Evolutionary conservation across 2,797 vertebrate species (phyloP).

Genomic region (Sebastiscus tertius): DNA sequence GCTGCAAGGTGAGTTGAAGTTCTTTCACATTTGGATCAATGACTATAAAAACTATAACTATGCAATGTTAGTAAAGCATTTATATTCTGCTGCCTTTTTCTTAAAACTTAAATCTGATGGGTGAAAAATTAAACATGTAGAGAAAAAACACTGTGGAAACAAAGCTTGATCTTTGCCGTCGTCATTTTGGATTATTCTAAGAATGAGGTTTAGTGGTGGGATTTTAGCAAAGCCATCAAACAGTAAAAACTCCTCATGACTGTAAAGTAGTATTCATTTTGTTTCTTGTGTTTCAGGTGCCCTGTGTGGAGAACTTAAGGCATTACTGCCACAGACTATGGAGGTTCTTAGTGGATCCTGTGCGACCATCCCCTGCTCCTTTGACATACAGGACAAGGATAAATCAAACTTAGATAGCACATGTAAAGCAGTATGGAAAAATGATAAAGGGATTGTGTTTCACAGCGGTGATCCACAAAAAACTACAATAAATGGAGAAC

Average conservation of each 20-base stretch:
- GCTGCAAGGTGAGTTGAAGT: slow-evolving; percentile 20
- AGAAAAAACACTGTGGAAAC: not conserved
- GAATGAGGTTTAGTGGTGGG: not conserved
- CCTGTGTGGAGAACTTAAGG: rapidly evolving
- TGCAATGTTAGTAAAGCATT: not conserved
- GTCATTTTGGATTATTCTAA: not conserved
- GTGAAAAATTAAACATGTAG: not conserved
- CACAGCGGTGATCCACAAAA: not conserved
- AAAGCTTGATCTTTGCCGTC: not conserved
- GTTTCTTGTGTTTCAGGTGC: slow-evolving; percentile 35
- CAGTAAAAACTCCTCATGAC: not conserved
- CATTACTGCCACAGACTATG: not conserved
- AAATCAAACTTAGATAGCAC: rapidly evolving
- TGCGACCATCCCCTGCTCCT: slow-evolving; percentile 58
- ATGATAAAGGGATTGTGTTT: rapidly evolving
- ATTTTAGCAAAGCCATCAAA: not conserved
- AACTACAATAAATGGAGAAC: not conserved
- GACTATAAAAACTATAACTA: not conserved
- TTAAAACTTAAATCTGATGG: not conserved
- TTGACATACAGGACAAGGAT: rapidly evolving
- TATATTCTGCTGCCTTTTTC: not conserved
- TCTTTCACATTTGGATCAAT: not conserved
- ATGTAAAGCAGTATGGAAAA: slow-evolving; percentile 8
- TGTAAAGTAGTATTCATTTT: not conserved
- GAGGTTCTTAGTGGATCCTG: slow-evolving; percentile 41